Conservation (phyloP, 2,797 vertebrate genomes). For the Hydrophis major region DNA sequence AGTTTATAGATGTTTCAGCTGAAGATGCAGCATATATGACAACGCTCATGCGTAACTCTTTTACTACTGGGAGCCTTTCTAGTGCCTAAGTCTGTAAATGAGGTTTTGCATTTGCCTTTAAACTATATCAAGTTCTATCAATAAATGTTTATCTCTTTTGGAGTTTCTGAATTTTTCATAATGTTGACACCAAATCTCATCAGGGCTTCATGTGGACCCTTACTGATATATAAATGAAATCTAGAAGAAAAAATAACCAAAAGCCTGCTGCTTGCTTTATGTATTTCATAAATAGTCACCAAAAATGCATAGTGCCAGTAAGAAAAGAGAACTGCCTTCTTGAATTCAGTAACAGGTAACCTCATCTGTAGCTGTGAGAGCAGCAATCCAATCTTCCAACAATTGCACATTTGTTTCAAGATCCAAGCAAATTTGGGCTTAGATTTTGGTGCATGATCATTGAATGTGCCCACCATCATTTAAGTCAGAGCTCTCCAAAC, state of each 20-base stretch:
- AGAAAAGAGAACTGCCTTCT: not conserved
- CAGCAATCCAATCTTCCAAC: not conserved
- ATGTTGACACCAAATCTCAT: not conserved
- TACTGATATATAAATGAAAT: not conserved
- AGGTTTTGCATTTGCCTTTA: not conserved
- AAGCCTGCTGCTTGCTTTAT: not conserved
- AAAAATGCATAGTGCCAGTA: not conserved
- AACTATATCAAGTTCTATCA: not conserved
- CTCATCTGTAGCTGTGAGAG: not conserved
- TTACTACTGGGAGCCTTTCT: not conserved
- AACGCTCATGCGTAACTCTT: constrained; percentile 8
- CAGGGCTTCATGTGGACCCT: not conserved
- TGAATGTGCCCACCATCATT: not conserved
- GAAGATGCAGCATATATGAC: constrained; percentile 34
- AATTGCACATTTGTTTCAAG: not conserved
- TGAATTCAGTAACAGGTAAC: not conserved
- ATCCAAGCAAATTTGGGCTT: not conserved
- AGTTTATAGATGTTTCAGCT: constrained; percentile 1
- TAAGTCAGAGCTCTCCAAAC: not conserved
- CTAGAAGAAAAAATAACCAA: not conserved
- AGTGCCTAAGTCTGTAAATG: constrained; percentile 1
- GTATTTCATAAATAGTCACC: not conserved
- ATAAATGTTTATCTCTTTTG: not conserved
- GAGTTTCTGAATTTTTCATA: not conserved
- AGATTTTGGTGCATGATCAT: not conserved